These are phyloP conservation scores for Eospalax fontanierii DNA, from an alignment of 2,797 vertebrate genomes.

Conservation along the genomic window DNA sequence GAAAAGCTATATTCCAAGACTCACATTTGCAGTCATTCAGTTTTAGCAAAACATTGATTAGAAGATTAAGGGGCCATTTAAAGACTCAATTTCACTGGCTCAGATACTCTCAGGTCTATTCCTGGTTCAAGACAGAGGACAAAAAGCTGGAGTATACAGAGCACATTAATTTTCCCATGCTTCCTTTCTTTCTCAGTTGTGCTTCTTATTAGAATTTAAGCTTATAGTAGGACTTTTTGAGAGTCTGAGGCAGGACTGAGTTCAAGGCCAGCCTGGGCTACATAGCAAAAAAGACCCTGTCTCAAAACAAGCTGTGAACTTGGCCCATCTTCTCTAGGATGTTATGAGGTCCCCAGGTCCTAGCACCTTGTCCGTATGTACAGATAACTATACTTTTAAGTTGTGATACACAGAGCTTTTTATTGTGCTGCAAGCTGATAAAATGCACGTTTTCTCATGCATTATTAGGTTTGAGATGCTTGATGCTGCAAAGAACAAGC, in stretches of 20 bases:
- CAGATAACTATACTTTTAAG: background rate
- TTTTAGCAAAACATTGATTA: conserved; percentile 54
- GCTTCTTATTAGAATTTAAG: conserved; percentile 54
- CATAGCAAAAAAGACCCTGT: background rate
- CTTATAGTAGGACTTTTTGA: background rate
- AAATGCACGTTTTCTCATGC: background rate
- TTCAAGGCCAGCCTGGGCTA: background rate
- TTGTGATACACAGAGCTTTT: background rate
- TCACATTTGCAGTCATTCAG: background rate
- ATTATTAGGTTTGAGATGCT: conserved; percentile 93
- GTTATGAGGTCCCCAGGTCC: background rate
- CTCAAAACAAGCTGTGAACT: conserved; percentile 30
- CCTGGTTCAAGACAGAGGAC: background rate
- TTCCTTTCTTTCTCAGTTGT: conserved; percentile 49
- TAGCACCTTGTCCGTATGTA: background rate
- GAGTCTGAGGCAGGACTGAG: background rate
- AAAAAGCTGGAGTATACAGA: background rate
- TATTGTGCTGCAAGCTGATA: background rate
- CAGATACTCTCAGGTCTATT: background rate
- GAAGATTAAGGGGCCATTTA: conserved; percentile 9
- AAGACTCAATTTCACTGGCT: background rate
- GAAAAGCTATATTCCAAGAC: background rate
- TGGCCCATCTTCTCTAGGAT: background rate
- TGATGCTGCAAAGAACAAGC: conserved; percentile 92
- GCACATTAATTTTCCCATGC: background rate